Conservation (phyloP, 2,113 vertebrate species). For the Paratilapia polleni region DNA sequence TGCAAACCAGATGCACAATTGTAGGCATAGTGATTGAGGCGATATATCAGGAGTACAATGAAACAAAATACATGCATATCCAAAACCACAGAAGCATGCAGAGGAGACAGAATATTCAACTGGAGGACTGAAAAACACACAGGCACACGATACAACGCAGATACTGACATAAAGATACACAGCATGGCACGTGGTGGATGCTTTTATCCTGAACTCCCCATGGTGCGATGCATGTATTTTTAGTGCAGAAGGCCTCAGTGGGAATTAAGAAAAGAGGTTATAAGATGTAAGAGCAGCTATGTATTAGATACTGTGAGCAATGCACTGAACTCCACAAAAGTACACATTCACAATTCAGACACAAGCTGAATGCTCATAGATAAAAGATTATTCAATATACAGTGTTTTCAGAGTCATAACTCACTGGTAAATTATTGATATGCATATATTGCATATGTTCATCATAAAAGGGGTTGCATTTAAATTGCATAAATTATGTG, state of each 20-base stretch:
- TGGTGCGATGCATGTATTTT: slow-evolving; percentile 28
- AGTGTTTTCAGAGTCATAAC: neutral
- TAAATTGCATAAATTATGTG: neutral
- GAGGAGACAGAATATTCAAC: neutral
- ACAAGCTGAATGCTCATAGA: neutral
- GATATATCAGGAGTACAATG: neutral
- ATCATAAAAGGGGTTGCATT: neutral
- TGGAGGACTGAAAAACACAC: neutral
- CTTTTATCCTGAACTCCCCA: slow-evolving; percentile 53
- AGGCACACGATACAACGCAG: neutral
- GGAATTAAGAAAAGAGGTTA: slow-evolving; percentile 38
- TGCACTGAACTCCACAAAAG: neutral
- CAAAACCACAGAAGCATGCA: neutral
- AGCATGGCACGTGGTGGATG: slow-evolving; percentile 11
- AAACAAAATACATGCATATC: neutral
- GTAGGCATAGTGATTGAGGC: neutral
- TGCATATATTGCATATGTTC: neutral
- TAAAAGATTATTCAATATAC: neutral
- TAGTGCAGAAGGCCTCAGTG: slow-evolving; percentile 25
- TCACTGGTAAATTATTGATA: neutral
- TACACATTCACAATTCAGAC: neutral
- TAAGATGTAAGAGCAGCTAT: slow-evolving; percentile 15
- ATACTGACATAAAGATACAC: slow-evolving; percentile 11
- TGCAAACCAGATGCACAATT: too few relatives aligned
- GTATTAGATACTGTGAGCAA: slow-evolving; percentile 7